These are phyloP conservation scores for Hermetia illucens DNA, from an alignment of 1,140 invertebrate genomes.

Conservation along the genomic window DNA sequence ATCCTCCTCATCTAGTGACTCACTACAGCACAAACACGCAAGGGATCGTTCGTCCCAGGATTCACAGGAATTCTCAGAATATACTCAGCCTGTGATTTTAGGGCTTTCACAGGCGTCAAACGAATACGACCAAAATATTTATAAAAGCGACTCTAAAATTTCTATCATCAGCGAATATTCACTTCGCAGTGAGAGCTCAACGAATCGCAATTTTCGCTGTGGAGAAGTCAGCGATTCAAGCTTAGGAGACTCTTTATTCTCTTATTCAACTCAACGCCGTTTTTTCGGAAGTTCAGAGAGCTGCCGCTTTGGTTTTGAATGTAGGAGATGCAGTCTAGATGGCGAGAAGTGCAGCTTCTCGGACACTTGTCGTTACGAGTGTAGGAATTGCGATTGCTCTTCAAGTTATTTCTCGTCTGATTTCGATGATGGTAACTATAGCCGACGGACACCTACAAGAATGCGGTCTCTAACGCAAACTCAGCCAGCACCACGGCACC, in stretches of 20 bases:
- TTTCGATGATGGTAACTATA: conserved; percentile 20
- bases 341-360: conserved; percentile 28
- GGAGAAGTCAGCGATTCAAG: conserved; percentile 20
- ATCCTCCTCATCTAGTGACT: conserved; percentile 29
- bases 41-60: background rate
- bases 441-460: too few species aligned
- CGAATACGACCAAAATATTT: conserved; percentile 24
- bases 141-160: conserved; percentile 26
- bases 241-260: conserved; percentile 17
- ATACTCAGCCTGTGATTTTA: conserved; percentile 19
- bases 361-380: conserved; percentile 27
- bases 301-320: conserved; percentile 25
- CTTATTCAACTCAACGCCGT: conserved; percentile 16
- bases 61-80: conserved; percentile 13
- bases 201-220: conserved; percentile 13
- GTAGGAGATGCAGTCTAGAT: conserved; percentile 25
- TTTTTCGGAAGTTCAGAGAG: conserved; percentile 29
- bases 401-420: conserved; percentile 30
- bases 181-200: conserved; percentile 22
- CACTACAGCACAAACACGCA: conserved; percentile 14
- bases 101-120: conserved; percentile 24
- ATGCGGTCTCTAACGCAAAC: too few species aligned
- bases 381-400: conserved; percentile 28
- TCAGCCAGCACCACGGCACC: background rate
- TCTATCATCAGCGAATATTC: conserved; percentile 29